phyloP scores from a whole-genome alignment of 2,888 invertebrate genomes.

The Syritta pipiens region DNA sequence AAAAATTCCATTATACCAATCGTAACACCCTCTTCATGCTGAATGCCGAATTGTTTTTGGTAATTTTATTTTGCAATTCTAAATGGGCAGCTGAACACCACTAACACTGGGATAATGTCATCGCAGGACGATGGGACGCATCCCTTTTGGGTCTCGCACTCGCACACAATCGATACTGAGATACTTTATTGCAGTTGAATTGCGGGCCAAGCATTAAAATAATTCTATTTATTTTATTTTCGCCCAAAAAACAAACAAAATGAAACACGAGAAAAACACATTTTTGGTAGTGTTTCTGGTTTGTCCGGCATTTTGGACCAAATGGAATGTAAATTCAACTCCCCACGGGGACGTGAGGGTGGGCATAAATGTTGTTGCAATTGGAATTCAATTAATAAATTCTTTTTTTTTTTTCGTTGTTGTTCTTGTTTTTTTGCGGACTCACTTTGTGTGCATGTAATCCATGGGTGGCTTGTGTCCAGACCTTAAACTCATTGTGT shows the following conservation, averaged over 20 bases:
- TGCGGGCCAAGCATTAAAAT: conserved; percentile 64
- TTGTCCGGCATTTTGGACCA: conserved; percentile 11
- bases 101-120: conserved; percentile 46
- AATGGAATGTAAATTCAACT: conserved; percentile 45
- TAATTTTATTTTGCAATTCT: conserved; percentile 61
- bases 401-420: conserved; percentile 8
- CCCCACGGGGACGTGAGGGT: neutral
- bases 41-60: conserved; percentile 58
- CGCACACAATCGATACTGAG: conserved; percentile 54
- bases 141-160: neutral
- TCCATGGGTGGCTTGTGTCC: conserved; percentile 26
- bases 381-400: conserved; percentile 77
- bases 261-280: conserved; percentile 37
- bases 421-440: conserved; percentile 18
- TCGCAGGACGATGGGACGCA: no score
- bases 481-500: conserved; percentile 40
- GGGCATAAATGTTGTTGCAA: conserved; percentile 70
- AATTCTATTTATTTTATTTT: conserved; percentile 68
- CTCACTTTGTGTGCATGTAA: conserved; percentile 40
- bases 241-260: conserved; percentile 17
- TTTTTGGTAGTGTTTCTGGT: conserved; percentile 48
- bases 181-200: conserved; percentile 67
- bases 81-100: conserved; percentile 60
- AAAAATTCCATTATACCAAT: conserved; percentile 53
- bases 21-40: conserved; percentile 38